These are phyloP conservation scores for Tauraco erythrolophus DNA, from an alignment of 2,113 vertebrate species.

Conservation along the genomic window DNA sequence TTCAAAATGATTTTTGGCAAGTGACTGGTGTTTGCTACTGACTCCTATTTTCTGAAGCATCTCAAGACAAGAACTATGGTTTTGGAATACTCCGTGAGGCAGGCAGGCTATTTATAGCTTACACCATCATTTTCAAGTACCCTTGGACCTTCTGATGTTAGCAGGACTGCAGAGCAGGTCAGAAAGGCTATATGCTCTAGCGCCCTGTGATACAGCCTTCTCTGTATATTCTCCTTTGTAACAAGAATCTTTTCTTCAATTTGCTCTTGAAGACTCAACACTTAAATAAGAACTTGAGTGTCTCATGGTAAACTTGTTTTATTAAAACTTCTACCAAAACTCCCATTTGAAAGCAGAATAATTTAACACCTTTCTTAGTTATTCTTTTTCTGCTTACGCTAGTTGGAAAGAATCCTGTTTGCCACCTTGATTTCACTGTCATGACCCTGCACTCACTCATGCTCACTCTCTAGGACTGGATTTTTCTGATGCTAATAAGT, in stretches of 20 bases:
- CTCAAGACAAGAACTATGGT: neutral
- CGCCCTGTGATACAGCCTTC: neutral
- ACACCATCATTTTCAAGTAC: neutral
- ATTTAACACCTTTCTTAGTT: neutral
- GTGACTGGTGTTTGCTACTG: neutral
- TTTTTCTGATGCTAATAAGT: neutral
- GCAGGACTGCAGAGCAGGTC: neutral
- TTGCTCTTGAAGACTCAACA: neutral
- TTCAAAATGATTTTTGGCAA: neutral
- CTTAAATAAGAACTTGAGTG: neutral
- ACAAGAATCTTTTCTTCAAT: neutral
- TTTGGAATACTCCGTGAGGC: neutral
- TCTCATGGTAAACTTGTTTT: neutral
- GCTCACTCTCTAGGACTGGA: neutral
- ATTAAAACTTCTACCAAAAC: neutral
- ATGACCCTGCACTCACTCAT: neutral
- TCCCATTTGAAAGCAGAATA: neutral
- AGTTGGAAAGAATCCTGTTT: neutral
- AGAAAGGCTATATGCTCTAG: neutral
- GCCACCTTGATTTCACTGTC: neutral
- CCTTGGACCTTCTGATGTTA: neutral
- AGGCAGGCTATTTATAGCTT: slow-evolving; percentile 13
- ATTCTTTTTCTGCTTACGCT: neutral
- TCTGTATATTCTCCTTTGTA: neutral
- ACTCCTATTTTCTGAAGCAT: neutral